These are phyloP conservation scores for Acromyrmex echinatior DNA, from an alignment of 1,140 invertebrate genomes.

Conservation along the genomic window DNA sequence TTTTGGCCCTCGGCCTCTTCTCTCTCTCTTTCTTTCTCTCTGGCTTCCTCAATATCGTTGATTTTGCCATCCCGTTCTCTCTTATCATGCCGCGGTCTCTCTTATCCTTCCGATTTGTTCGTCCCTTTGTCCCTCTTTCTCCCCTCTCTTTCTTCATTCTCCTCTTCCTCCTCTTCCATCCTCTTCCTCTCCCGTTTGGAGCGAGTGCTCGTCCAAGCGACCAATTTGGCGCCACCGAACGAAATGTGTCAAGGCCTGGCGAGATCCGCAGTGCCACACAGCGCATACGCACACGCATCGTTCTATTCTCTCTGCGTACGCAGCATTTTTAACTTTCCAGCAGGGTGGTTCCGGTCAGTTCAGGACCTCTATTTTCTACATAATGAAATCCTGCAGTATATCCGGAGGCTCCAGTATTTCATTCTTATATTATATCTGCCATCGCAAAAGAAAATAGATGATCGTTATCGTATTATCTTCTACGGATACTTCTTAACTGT, in stretches of 20 bases:
- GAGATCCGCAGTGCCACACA: constrained; percentile 61
- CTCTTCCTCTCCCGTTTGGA: constrained; percentile 48
- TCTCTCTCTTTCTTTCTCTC: constrained; percentile 33
- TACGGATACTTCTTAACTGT: too few relatives aligned
- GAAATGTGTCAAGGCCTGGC: constrained; percentile 85
- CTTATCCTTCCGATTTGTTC: constrained; percentile 8
- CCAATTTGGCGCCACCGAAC: constrained; percentile 82
- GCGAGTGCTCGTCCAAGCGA: constrained; percentile 69
- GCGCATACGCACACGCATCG: constrained; percentile 46
- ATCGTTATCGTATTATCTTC: constrained; percentile 33
- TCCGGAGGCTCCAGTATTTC: not conserved
- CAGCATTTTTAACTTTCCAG: constrained; percentile 2
- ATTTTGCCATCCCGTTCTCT: constrained; percentile 38
- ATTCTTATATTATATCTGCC: constrained; percentile 42
- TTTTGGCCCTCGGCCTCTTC: constrained; percentile 37
- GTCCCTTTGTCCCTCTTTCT: constrained; percentile 33
- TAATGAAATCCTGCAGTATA: constrained; percentile 2
- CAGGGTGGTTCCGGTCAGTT: not conserved
- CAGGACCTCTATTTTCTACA: constrained; percentile 39
- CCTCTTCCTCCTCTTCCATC: constrained; percentile 46
- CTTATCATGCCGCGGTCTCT: constrained; percentile 35
- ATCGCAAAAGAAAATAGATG: constrained; percentile 12
- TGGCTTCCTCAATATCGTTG: constrained; percentile 12
- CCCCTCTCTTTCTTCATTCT: constrained; percentile 8
- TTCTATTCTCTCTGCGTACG: not conserved